phyloP scores from a whole-genome alignment of 1,140 invertebrate genomes.

The Drosophila ficusphila region DNA sequence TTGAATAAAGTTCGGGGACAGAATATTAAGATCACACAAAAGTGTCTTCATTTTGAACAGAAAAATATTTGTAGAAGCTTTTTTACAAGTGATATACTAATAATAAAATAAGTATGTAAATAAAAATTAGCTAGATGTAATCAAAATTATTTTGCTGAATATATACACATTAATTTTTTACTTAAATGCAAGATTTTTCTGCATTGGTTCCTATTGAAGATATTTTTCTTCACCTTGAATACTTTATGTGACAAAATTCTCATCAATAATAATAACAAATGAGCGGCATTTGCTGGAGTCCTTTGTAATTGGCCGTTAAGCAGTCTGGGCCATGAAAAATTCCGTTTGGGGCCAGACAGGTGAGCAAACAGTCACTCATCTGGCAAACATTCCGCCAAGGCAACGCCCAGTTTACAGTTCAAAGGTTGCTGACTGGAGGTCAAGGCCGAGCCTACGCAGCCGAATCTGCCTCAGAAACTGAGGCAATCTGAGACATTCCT shows the following conservation, averaged over 20 bases:
- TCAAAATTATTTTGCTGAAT: too few relatives aligned
- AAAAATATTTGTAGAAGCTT: too few relatives aligned
- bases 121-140: too few relatives aligned
- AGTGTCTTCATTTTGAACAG: too few relatives aligned
- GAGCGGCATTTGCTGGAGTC: neutral
- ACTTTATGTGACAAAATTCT: neutral
- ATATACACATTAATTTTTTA: too few relatives aligned
- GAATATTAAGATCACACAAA: neutral
- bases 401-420: conserved; percentile 53
- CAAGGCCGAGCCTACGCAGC: conserved; percentile 44
- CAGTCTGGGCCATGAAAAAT: conserved; percentile 19
- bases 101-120: too few relatives aligned
- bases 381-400: conserved; percentile 18
- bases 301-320: conserved; percentile 25
- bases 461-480: too few relatives aligned
- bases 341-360: conserved; percentile 15
- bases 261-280: neutral
- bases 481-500: conserved; percentile 15
- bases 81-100: too few relatives aligned
- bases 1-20: neutral
- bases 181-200: too few relatives aligned
- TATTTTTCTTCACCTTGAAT: neutral
- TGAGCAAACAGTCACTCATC: conserved; percentile 10
- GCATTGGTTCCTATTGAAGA: too few relatives aligned
- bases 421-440: conserved; percentile 62